phyloP scores from a whole-genome alignment of 35 echinoderm and acorn worm species.

The Holothuria glaberrima region DNA sequence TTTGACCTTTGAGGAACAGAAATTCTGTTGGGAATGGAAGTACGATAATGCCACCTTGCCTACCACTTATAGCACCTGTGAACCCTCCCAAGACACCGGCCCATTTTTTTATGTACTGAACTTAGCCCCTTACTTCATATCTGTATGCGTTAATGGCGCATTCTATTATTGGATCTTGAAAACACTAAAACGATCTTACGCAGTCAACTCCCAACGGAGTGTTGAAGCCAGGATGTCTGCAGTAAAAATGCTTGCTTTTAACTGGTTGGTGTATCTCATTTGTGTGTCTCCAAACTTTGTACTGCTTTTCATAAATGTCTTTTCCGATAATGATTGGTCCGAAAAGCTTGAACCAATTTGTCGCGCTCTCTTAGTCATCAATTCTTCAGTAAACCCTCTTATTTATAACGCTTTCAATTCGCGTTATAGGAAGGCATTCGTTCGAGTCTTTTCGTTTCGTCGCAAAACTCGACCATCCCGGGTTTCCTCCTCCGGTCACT shows the following conservation, averaged over 20 bases:
- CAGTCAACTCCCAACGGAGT: slow-evolving; percentile 35
- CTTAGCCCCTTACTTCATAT: slow-evolving; percentile 34
- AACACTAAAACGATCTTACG: slow-evolving; percentile 9
- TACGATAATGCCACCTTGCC: background rate
- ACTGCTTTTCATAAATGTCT: background rate
- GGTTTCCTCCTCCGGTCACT: slow-evolving; percentile 27
- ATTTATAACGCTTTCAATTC: slow-evolving; percentile 53
- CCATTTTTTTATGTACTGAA: slow-evolving; percentile 4
- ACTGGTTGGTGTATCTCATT: slow-evolving; percentile 33
- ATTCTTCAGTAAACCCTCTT: slow-evolving; percentile 36
- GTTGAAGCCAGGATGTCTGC: slow-evolving; percentile 46
- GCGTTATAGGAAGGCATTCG: slow-evolving; percentile 34
- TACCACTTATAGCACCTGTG: background rate
- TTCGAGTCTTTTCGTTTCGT: slow-evolving; percentile 28
- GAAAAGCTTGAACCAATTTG: background rate
- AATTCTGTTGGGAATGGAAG: background rate
- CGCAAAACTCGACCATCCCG: slow-evolving; percentile 1
- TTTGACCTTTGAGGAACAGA: background rate
- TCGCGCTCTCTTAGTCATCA: slow-evolving; percentile 24
- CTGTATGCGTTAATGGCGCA: slow-evolving; percentile 11
- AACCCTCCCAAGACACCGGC: background rate
- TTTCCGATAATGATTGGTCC: background rate
- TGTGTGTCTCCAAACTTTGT: slow-evolving; percentile 46
- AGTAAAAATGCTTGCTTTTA: slow-evolving; percentile 20
- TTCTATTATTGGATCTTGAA: slow-evolving; percentile 44